Conservation (phyloP, 1,140 invertebrate genomes). For the Calephelis virginiensis region DNA sequence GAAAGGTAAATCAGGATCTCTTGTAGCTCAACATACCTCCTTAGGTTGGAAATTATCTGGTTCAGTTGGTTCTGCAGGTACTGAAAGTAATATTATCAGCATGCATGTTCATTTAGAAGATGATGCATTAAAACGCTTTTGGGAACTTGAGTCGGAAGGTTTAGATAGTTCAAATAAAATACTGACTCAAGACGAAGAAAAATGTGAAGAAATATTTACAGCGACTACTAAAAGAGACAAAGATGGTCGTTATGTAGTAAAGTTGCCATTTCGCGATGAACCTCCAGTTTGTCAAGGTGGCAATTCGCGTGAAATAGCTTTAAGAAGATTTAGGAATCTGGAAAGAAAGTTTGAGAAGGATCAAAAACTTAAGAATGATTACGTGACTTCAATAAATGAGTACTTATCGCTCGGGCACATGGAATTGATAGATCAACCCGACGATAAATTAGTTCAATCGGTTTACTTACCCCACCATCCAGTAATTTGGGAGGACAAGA, state of each 20-base stretch:
- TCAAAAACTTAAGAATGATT: background rate
- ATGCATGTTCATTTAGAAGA: background rate
- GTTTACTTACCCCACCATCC: slow-evolving; percentile 7
- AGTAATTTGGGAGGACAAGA: background rate
- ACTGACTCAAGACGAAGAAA: background rate
- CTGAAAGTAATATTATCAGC: background rate
- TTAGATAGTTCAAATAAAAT: background rate
- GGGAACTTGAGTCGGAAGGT: background rate
- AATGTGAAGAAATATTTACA: background rate
- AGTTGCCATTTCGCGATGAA: background rate
- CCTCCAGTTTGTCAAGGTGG: background rate
- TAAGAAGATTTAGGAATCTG: background rate
- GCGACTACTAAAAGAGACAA: background rate
- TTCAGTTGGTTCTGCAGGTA: background rate
- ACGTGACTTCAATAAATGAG: background rate
- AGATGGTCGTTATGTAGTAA: background rate
- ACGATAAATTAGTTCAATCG: background rate
- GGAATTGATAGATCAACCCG: background rate
- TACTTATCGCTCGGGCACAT: background rate
- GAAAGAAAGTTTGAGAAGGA: slow-evolving; percentile 10
- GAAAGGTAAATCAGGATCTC: background rate
- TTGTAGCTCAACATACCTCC: background rate
- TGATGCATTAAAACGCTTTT: background rate
- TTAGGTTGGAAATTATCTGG: slow-evolving; percentile 9
- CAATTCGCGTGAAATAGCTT: background rate